These are phyloP conservation scores for Vandiemenella viatica DNA, from an alignment of 2,888 invertebrate genomes.

Conservation along the genomic window DNA sequence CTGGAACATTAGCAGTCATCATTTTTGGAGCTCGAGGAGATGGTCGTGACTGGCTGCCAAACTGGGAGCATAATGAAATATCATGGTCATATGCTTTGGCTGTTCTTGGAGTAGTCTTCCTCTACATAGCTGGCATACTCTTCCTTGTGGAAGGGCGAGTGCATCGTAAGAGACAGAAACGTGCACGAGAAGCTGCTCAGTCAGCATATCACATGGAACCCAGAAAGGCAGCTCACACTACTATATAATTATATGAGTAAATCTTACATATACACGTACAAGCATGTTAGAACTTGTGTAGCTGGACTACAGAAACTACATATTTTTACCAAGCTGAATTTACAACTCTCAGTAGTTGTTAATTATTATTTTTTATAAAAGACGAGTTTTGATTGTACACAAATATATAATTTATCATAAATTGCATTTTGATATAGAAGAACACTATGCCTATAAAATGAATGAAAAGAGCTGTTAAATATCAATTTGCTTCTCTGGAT, in stretches of 20 bases:
- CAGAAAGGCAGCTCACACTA: slow-evolving; percentile 48
- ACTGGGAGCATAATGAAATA: slow-evolving; percentile 88
- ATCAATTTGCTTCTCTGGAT: no score
- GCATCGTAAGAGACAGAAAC: slow-evolving; percentile 59
- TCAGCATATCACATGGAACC: slow-evolving; percentile 50
- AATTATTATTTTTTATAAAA: no score
- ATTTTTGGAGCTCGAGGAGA: slow-evolving; percentile 85
- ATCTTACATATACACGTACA: neutral
- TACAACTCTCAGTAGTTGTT: no score
- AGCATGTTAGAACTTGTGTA: no score
- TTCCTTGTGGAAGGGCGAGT: slow-evolving; percentile 73
- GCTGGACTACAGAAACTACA: no score
- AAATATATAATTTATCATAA: no score
- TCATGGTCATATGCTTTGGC: slow-evolving; percentile 88
- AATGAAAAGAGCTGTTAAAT: no score
- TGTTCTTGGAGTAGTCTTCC: slow-evolving; percentile 57
- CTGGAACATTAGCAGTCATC: slow-evolving; percentile 68
- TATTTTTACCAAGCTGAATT: no score
- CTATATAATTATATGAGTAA: slow-evolving; percentile 38
- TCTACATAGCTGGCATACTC: slow-evolving; percentile 61
- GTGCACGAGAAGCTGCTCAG: slow-evolving; percentile 39
- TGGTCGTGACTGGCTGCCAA: slow-evolving; percentile 88
- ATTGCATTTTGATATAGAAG: no score
- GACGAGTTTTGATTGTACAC: no score
- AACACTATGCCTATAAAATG: no score